A percentile compares a stretch with the other conserved stretches of the same genome.
Conservation (phyloP, 1,140 invertebrate genomes). For the Episyrphus balteatus region DNA sequence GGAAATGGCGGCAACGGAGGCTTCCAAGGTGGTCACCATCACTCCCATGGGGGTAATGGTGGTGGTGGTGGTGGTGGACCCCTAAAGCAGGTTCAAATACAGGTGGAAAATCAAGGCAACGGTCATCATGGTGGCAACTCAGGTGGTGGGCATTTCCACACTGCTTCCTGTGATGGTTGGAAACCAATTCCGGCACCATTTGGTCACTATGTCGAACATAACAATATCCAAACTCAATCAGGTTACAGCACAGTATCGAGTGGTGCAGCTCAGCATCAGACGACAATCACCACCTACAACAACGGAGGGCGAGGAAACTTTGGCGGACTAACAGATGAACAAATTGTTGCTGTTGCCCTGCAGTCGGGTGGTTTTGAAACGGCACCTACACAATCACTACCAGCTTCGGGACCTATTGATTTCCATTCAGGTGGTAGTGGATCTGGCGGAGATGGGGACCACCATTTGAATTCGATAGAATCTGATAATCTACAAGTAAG, state of each 20-base stretch:
- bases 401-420: too few relatives aligned
- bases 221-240: constrained; percentile 25
- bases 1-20: neutral
- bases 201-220: constrained; percentile 23
- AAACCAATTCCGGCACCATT: constrained; percentile 61
- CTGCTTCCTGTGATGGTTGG: constrained; percentile 61
- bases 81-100: constrained; percentile 27
- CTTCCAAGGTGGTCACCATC: constrained; percentile 7
- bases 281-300: neutral
- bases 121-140: constrained; percentile 29
- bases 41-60: constrained; percentile 5
- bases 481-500: constrained; percentile 24
- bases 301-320: neutral
- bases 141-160: constrained; percentile 28
- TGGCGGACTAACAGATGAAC: constrained; percentile 25
- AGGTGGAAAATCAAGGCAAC: constrained; percentile 19
- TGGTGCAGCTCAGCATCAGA: constrained; percentile 1
- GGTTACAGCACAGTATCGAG: constrained; percentile 27
- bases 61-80: constrained; percentile 7
- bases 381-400: constrained; percentile 1
- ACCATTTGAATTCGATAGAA: constrained; percentile 17
- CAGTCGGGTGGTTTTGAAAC: constrained; percentile 15
- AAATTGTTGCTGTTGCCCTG: constrained; percentile 27
- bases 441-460: constrained; percentile 7
- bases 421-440: constrained; percentile 4